These are phyloP conservation scores for Eremophila alpestris DNA, from an alignment of 2,797 vertebrate genomes.

Conservation along the genomic window DNA sequence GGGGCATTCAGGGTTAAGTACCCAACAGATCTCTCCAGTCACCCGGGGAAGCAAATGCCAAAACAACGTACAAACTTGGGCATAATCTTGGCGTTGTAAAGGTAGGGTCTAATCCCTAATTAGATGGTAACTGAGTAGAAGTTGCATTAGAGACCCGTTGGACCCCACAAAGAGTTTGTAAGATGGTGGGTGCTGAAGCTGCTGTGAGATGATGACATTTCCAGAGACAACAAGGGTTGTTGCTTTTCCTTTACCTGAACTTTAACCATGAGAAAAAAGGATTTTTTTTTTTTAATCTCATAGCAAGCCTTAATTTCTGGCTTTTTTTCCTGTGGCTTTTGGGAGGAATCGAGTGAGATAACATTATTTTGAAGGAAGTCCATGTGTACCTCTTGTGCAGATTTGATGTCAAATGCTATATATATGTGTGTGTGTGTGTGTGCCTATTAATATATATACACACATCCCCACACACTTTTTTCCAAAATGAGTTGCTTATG, in stretches of 20 bases:
- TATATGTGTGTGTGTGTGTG: neutral
- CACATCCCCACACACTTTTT: neutral
- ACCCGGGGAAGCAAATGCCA: neutral
- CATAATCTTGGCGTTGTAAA: neutral
- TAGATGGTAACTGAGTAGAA: neutral
- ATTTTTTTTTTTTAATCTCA: neutral
- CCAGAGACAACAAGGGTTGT: constrained; percentile 7
- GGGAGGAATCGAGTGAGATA: neutral
- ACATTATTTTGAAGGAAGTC: neutral
- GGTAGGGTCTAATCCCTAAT: neutral
- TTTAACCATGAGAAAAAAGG: neutral
- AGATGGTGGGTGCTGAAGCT: neutral
- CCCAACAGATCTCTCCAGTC: neutral
- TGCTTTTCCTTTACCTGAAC: constrained; percentile 32
- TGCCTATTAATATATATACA: neutral
- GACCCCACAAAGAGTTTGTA: rapidly evolving
- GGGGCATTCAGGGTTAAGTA: rapidly evolving
- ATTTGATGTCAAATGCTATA: neutral
- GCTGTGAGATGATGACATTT: neutral
- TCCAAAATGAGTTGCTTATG: constrained; percentile 38
- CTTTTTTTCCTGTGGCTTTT: neutral
- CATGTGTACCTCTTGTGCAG: neutral
- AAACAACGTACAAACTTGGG: rapidly evolving
- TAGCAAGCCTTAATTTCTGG: neutral
- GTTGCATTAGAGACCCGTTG: neutral